Percentiles rank a stretch among this genome's conserved stretches.
These are phyloP conservation scores for Cybosia mesomella DNA, from an alignment of 2,888 invertebrate species.

Conservation along the genomic window DNA sequence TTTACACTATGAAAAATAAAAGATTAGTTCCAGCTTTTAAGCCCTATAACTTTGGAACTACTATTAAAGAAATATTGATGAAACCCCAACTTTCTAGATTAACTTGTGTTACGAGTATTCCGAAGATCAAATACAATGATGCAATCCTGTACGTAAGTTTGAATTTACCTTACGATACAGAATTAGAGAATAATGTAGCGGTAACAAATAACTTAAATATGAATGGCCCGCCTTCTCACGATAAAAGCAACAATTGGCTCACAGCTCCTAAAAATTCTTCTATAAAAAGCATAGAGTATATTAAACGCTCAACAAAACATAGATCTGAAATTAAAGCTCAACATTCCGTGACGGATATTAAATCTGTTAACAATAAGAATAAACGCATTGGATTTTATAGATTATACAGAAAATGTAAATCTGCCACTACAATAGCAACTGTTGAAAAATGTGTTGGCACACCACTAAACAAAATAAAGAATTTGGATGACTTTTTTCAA, in stretches of 20 bases:
- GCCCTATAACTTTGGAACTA: conserved; percentile 26
- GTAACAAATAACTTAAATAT: conserved; percentile 30
- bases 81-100: neutral
- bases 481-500: conserved; percentile 75
- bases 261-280: neutral
- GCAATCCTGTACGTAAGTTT: conserved; percentile 1
- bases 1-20: conserved; percentile 42
- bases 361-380: conserved; percentile 32
- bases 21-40: conserved; percentile 25
- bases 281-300: conserved; percentile 32
- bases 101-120: neutral
- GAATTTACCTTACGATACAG: conserved; percentile 18
- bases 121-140: neutral
- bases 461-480: conserved; percentile 65
- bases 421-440: conserved; percentile 59
- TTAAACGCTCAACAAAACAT: conserved; percentile 10
- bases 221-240: conserved; percentile 12
- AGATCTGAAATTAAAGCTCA: conserved; percentile 14
- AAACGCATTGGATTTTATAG: conserved; percentile 59
- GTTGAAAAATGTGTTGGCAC: conserved; percentile 41
- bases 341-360: conserved; percentile 15
- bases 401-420: conserved; percentile 73
- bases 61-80: conserved; percentile 35
- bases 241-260: neutral
- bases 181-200: conserved; percentile 17